A percentile compares a stretch with the other conserved stretches of the same genome.
Evolutionary conservation across 92 coral and sea anemone genomes (phyloP).

Genomic region (Epizoanthus ramosus): DNA sequence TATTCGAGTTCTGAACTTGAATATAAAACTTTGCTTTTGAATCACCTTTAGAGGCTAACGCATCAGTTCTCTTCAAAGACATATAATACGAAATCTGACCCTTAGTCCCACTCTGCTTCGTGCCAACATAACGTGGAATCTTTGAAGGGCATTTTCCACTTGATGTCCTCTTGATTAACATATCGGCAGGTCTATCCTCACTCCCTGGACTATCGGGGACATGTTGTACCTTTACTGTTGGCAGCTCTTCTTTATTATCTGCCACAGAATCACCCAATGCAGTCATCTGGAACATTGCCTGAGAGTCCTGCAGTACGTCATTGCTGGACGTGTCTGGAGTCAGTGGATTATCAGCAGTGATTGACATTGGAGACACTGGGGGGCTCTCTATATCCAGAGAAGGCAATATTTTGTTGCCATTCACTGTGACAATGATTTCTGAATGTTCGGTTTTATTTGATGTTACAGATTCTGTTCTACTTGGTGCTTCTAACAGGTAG

Average conservation of each 20-base stretch:
- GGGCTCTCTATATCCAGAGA: constrained; percentile 33
- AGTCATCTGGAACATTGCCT: background rate
- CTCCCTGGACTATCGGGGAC: constrained; percentile 47
- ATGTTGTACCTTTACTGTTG: background rate
- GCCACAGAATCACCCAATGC: background rate
- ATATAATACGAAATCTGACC: constrained; percentile 83
- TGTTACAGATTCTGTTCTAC: background rate
- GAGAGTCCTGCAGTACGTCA: background rate
- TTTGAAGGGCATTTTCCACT: constrained; percentile 92
- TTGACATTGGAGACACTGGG: constrained; percentile 70
- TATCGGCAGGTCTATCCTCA: constrained; percentile 53
- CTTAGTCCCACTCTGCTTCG: constrained; percentile 49
- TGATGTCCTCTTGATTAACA: constrained; percentile 79
- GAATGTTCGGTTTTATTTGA: constrained; percentile 24
- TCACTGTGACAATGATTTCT: constrained; percentile 28
- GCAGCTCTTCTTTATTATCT: constrained; percentile 4
- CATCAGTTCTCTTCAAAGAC: constrained; percentile 73
- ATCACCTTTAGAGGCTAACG: constrained; percentile 47
- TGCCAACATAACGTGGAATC: constrained; percentile 82
- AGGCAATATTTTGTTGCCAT: background rate
- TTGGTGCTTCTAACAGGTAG: constrained; percentile 18
- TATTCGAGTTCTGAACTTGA: constrained; percentile 72
- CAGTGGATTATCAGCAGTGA: constrained; percentile 3
- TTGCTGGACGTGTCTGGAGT: background rate
- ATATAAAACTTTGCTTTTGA: constrained; percentile 77